Conservation (phyloP, 2,888 invertebrate genomes). For the Protula sp. region DNA sequence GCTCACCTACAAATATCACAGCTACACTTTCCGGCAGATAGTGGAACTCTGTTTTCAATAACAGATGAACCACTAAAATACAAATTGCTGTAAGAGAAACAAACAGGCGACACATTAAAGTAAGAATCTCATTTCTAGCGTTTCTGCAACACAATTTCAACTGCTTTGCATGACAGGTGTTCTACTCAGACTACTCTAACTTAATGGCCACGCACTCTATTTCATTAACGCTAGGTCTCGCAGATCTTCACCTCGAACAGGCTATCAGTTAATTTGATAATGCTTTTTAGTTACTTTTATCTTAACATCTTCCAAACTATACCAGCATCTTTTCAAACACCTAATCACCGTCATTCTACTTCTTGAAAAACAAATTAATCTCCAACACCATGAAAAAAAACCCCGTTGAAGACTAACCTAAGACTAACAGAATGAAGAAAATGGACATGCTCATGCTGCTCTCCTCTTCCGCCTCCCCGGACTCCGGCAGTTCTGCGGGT, state of each 20-base stretch:
- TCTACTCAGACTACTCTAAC: too few relatives aligned
- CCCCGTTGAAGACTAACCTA: constrained; percentile 55
- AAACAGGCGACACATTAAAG: constrained; percentile 3
- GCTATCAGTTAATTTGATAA: too few relatives aligned
- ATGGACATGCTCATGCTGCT: constrained; percentile 95
- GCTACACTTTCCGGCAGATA: constrained; percentile 97
- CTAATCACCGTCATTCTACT: too few relatives aligned
- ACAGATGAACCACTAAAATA: constrained; percentile 81
- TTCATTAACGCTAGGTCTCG: too few relatives aligned
- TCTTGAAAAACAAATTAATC: neutral
- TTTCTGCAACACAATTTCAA: neutral
- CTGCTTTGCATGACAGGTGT: too few relatives aligned
- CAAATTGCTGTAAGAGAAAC: constrained; percentile 66
- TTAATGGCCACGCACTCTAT: too few relatives aligned
- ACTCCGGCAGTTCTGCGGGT: constrained; percentile 67
- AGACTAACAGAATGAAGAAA: constrained; percentile 92
- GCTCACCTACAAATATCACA: constrained; percentile 75
- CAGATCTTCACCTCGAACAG: too few relatives aligned
- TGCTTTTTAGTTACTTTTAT: too few relatives aligned
- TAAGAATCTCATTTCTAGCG: neutral
- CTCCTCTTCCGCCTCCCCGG: constrained; percentile 86
- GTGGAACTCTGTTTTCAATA: constrained; percentile 91
- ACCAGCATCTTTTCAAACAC: too few relatives aligned
- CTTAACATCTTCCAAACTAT: too few relatives aligned
- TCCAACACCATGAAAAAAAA: neutral